These are phyloP conservation scores for Holcopasites calliopsidis DNA, from an alignment of 1,140 invertebrate species.

Conservation along the genomic window DNA sequence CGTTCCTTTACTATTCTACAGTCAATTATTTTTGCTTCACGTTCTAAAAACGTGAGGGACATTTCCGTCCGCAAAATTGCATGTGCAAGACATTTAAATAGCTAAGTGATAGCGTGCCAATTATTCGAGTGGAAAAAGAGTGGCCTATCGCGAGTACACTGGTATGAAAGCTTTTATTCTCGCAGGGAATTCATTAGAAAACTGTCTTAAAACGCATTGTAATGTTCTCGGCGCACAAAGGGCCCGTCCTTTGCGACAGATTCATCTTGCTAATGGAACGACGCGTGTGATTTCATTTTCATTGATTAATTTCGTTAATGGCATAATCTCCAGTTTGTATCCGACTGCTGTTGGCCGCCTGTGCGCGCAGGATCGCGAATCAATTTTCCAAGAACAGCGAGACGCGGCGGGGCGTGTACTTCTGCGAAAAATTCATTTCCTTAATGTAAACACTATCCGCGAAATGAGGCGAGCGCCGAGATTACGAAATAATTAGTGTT, in stretches of 20 bases:
- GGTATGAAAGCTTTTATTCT: too few species aligned
- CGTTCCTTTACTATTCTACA: too few species aligned
- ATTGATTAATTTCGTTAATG: constrained; percentile 63
- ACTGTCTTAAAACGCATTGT: not conserved
- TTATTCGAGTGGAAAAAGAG: too few species aligned
- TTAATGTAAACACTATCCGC: constrained; percentile 62
- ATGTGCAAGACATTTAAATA: too few species aligned
- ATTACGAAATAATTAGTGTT: constrained; percentile 63
- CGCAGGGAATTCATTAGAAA: not conserved
- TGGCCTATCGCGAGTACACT: too few species aligned
- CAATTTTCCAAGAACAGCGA: constrained; percentile 29
- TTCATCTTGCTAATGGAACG: constrained; percentile 57
- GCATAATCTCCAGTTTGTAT: constrained; percentile 55
- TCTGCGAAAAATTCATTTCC: constrained; percentile 58
- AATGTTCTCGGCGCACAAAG: not conserved
- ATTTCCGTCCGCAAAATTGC: too few species aligned
- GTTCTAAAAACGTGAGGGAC: too few species aligned
- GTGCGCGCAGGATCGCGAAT: constrained; percentile 32
- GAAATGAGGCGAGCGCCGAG: constrained; percentile 58
- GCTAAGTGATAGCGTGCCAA: too few species aligned
- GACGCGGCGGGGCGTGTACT: not conserved
- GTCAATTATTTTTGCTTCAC: too few species aligned
- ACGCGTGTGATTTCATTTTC: constrained; percentile 48
- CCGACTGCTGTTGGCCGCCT: constrained; percentile 44
- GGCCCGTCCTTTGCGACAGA: constrained; percentile 1